Percentiles rank a stretch among this genome's conserved stretches.
phyloP scores from a whole-genome alignment of 2,797 vertebrate species.

The Potorous gilbertii region DNA sequence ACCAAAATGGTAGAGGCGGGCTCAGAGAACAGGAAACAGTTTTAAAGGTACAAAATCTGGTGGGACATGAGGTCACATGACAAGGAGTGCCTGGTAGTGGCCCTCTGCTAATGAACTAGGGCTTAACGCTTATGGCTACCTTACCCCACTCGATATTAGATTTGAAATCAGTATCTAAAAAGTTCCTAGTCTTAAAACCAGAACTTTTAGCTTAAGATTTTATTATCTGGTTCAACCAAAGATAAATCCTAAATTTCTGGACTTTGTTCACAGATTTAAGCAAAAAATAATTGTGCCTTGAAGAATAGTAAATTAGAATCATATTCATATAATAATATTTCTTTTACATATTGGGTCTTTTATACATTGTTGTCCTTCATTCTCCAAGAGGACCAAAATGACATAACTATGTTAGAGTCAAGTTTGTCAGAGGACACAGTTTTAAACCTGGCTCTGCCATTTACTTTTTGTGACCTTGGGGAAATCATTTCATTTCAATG shows the following conservation, averaged over 20 bases:
- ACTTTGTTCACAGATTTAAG: background rate
- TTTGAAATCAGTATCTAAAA: background rate
- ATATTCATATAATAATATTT: background rate
- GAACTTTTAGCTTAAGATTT: background rate
- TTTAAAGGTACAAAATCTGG: background rate
- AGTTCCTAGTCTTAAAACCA: background rate
- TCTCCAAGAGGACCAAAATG: no score
- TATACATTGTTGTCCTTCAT: no score
- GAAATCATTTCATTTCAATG: background rate
- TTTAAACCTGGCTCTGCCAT: background rate
- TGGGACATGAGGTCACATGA: background rate
- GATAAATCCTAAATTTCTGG: background rate
- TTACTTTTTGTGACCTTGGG: background rate
- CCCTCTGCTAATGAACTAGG: background rate
- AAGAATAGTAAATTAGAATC: background rate
- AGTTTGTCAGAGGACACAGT: background rate
- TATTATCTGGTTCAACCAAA: background rate
- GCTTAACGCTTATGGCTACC: background rate
- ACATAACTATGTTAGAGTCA: no score
- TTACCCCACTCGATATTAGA: background rate
- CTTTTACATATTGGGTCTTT: background rate
- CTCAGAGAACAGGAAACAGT: background rate
- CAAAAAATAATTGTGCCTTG: background rate
- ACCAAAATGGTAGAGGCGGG: background rate
- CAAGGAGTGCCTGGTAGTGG: background rate